Conservation (phyloP, 2,797 vertebrate genomes). For the Rhinella marina region DNA sequence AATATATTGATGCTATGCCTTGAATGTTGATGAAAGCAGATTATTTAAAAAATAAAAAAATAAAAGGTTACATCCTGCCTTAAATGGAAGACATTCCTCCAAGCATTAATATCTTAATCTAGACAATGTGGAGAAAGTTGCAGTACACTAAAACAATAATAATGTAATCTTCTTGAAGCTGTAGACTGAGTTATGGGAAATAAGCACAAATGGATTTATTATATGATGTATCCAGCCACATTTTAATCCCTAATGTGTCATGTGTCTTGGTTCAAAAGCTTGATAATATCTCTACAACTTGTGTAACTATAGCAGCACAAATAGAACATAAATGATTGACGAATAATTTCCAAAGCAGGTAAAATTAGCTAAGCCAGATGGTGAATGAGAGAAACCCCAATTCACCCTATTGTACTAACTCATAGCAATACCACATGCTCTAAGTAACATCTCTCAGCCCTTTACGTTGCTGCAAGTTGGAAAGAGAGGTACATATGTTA, state of each 20-base stretch:
- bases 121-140: neutral
- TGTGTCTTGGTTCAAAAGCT: neutral
- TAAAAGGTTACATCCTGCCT: too few species aligned
- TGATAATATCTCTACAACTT: neutral
- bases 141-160: neutral
- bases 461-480: too few species aligned
- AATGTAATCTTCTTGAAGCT: neutral
- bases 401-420: too few species aligned
- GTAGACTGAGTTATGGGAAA: neutral
- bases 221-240: neutral
- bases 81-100: neutral
- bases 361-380: neutral
- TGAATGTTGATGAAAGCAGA: neutral
- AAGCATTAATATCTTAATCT: neutral
- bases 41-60: too few species aligned
- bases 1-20: neutral
- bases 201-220: neutral
- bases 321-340: neutral
- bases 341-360: too few species aligned
- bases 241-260: constrained; percentile 3
- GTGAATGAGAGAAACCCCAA: neutral
- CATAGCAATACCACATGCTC: too few species aligned
- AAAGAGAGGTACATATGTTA: too few species aligned
- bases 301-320: neutral
- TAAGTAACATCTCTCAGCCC: too few species aligned